phyloP scores from a whole-genome alignment of 2,113 vertebrate species.

The Sciurus niger region DNA sequence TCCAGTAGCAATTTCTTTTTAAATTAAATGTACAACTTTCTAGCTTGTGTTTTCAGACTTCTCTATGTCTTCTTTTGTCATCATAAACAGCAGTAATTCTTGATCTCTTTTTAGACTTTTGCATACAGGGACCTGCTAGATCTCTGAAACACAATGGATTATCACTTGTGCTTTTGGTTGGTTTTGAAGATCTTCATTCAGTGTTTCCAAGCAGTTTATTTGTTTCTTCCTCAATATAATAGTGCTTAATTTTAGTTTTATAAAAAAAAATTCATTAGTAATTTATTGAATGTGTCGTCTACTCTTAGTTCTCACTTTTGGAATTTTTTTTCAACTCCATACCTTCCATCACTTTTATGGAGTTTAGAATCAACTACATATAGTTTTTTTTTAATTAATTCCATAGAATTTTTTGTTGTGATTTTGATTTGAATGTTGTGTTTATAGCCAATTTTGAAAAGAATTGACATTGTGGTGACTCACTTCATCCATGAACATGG shows the following conservation, averaged over 20 bases:
- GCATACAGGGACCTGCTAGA: neutral
- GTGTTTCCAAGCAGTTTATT: neutral
- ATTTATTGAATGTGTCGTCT: neutral
- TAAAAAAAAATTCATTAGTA: neutral
- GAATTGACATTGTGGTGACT: neutral
- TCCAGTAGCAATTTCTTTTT: neutral
- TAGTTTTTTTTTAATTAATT: neutral
- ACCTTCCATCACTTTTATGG: neutral
- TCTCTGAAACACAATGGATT: neutral
- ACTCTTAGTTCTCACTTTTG: neutral
- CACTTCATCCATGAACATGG: neutral
- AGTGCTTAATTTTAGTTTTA: neutral
- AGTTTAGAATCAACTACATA: neutral
- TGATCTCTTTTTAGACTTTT: neutral
- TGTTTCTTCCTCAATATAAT: neutral
- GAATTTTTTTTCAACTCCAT: neutral
- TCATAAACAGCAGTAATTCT: neutral
- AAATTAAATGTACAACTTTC: neutral
- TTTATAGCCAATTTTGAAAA: neutral
- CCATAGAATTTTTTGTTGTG: neutral
- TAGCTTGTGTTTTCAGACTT: neutral
- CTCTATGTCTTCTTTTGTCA: neutral
- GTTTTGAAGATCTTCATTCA: neutral
- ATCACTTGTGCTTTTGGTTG: neutral
- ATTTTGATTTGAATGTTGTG: neutral